These are phyloP conservation scores for Ploceus nigricollis DNA, from an alignment of 2,113 vertebrate genomes.

Conservation along the genomic window DNA sequence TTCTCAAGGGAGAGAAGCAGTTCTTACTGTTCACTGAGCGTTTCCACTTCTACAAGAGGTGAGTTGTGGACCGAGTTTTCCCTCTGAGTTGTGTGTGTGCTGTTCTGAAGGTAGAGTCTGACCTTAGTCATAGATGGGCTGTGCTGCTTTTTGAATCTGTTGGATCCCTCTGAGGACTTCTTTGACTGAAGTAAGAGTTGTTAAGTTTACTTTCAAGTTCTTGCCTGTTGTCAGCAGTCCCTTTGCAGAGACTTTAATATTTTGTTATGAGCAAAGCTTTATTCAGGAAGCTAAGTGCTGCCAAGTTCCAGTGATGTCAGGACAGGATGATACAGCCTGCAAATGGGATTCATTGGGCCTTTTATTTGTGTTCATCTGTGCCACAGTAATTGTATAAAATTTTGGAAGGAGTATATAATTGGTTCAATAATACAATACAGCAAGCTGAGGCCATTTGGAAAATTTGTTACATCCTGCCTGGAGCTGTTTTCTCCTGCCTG, in stretches of 20 bases:
- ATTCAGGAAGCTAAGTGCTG: not conserved
- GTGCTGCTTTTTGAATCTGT: not conserved
- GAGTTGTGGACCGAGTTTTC: not conserved
- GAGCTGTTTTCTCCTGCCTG: not conserved
- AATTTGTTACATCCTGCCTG: not conserved
- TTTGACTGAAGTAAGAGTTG: not conserved
- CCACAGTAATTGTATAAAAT: not conserved
- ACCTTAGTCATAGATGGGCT: not conserved
- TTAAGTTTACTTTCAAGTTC: not conserved
- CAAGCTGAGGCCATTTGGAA: not conserved
- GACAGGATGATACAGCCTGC: not conserved
- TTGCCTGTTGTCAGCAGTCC: not conserved
- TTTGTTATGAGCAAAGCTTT: not conserved
- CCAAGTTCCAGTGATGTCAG: not conserved
- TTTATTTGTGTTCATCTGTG: not conserved
- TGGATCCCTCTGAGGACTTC: not conserved
- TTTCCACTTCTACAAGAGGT: slow-evolving; percentile 99
- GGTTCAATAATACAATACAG: not conserved
- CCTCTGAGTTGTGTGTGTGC: not conserved
- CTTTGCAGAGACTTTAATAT: not conserved
- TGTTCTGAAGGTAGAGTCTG: not conserved
- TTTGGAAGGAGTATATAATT: not conserved
- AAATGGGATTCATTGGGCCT: not conserved
- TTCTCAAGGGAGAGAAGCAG: slow-evolving; percentile 86
- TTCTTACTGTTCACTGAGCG: slow-evolving; percentile 93